Evolutionary conservation across 2,888 invertebrate species (phyloP), one percentile per base, ranked within the genome.

Genomic region (Epistrophe eligans): DNA sequence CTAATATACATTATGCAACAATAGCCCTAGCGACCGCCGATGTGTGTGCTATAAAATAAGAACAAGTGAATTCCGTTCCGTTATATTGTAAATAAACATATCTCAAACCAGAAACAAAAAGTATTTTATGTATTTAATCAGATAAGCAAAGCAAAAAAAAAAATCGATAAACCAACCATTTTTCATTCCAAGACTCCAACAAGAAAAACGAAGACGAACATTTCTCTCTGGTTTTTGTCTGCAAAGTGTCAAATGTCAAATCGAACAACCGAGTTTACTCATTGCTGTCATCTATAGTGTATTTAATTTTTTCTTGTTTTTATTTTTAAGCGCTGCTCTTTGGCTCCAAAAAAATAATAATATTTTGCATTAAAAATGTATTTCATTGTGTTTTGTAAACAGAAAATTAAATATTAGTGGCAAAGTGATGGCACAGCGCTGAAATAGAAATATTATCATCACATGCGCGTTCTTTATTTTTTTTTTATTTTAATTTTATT

Each of bases 201-300:
- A 79, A 87, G 72, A 79, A 43, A 64, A 77, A 66, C 57, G 19
- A 17, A 60, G 11, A 58, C 35, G 58, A 24, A 76, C 38, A 82
- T 67, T 76, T 45, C 79, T 52, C 40, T 32, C 32, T 38, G 19
- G 15, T 50, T 50, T 67, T 67, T 82, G 83, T 87, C 83, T 87
- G 87, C 76, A 83, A 87, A 83, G 87, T 87, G 87, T 87, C 87
- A 87, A 83, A 87, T 87, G 87, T 87, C 87, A 87, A 87, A 87
- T 57, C 66, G 66, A 76, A 67, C 50, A 50, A 50, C 48, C 28
- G 66, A 67, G 70, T 38, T 48, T 66, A 52, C 35, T 24, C 15
- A 64, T 60, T 19, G 71, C 73, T 87, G 87, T 87, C 79, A 79
- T 45, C n/a, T 8, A 45, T 70, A 71, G 72, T 72, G 28, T 77